A percentile compares a stretch with the other conserved stretches of the same genome.
Evolutionary conservation across 2,888 invertebrate species (phyloP).

Genomic region (Stratiomys singularior): DNA sequence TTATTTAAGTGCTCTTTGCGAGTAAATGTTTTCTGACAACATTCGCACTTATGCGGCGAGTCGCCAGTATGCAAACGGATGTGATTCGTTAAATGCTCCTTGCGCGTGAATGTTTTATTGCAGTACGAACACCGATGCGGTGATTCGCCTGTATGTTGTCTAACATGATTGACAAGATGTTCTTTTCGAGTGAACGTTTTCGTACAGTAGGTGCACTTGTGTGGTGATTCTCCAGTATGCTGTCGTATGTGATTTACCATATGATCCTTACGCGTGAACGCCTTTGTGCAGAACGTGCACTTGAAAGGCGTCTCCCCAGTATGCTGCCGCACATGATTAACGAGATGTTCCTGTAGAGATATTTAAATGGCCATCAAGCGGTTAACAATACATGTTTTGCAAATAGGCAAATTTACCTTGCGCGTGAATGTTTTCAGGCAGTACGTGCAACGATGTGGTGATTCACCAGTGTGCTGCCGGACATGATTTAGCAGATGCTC

Average conservation of each 20-base stretch:
- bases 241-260: slow-evolving; percentile 79
- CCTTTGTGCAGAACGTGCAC: slow-evolving; percentile 86
- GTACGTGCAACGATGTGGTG: slow-evolving; percentile 85
- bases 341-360: slow-evolving; percentile 78
- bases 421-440: slow-evolving; percentile 90
- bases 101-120: slow-evolving; percentile 76
- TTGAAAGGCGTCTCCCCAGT: slow-evolving; percentile 86
- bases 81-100: slow-evolving; percentile 88
- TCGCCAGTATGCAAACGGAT: slow-evolving; percentile 84
- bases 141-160: slow-evolving; percentile 83
- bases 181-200: slow-evolving; percentile 84
- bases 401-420: slow-evolving; percentile 63
- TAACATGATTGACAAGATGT: slow-evolving; percentile 86
- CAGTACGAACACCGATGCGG: slow-evolving; percentile 68
- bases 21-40: slow-evolving; percentile 87
- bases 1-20: slow-evolving; percentile 87
- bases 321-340: slow-evolving; percentile 86
- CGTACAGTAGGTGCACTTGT: slow-evolving; percentile 86
- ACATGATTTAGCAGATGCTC: slow-evolving; percentile 89
- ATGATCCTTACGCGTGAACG: slow-evolving; percentile 86
- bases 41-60: slow-evolving; percentile 86
- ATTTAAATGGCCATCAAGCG: slow-evolving; percentile 1
- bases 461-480: slow-evolving; percentile 82
- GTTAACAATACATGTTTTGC: slow-evolving; percentile 47
- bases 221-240: slow-evolving; percentile 85